Conservation (phyloP, 1,140 invertebrate species). For the Saxidomus purpurata region DNA sequence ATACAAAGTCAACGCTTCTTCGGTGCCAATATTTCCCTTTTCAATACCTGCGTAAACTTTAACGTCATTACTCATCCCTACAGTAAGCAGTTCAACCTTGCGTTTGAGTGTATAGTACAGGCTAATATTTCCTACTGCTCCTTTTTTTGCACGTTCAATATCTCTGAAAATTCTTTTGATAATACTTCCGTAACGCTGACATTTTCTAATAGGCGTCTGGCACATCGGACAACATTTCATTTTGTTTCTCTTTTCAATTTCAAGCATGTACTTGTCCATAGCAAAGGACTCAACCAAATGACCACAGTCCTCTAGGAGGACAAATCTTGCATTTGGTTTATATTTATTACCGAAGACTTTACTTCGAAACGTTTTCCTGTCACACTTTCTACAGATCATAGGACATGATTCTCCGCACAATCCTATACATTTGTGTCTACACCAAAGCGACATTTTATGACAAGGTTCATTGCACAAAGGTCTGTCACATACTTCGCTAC, state of each 20-base stretch:
- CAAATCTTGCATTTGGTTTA: slow-evolving; percentile 74
- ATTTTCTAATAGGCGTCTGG: slow-evolving; percentile 89
- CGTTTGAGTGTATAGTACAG: background rate
- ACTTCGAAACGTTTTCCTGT: slow-evolving; percentile 86
- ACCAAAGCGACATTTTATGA: slow-evolving; percentile 81
- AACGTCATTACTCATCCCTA: slow-evolving; percentile 87
- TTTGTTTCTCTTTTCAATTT: slow-evolving; percentile 80
- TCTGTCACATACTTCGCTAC: slow-evolving; percentile 88
- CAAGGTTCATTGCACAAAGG: slow-evolving; percentile 86
- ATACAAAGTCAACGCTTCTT: background rate
- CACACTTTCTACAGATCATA: slow-evolving; percentile 65
- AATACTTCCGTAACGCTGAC: slow-evolving; percentile 88
- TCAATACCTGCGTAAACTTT: background rate
- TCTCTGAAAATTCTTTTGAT: slow-evolving; percentile 86
- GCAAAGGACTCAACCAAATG: slow-evolving; percentile 73
- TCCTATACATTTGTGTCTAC: slow-evolving; percentile 89
- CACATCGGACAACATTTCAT: slow-evolving; percentile 90
- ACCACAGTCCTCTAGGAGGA: slow-evolving; percentile 74
- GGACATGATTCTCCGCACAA: slow-evolving; percentile 90
- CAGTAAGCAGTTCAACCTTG: background rate
- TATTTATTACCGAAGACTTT: slow-evolving; percentile 87
- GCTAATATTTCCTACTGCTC: background rate
- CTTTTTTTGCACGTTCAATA: slow-evolving; percentile 70
- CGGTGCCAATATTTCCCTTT: background rate
- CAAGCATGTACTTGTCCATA: slow-evolving; percentile 87